Conservation (phyloP, 92 coral and sea anemone genomes). For the Palythoa caribaeorum region DNA sequence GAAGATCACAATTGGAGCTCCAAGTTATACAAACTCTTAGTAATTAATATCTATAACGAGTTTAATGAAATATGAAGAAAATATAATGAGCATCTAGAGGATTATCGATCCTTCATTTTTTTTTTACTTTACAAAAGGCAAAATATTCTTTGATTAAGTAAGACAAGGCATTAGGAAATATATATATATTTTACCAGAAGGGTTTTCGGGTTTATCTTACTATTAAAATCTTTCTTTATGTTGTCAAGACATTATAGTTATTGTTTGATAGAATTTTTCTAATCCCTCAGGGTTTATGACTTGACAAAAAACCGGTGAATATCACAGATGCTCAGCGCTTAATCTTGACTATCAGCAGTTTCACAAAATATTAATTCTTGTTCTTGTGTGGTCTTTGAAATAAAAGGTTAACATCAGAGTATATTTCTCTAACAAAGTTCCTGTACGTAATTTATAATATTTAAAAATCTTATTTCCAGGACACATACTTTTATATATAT, state of each 20-base stretch:
- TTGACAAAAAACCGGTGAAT: neutral
- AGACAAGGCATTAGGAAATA: too few species aligned
- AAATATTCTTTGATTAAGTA: neutral
- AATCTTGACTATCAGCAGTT: neutral
- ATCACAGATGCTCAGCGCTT: neutral
- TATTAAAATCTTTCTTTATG: neutral
- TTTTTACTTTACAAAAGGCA: neutral
- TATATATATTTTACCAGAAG: neutral
- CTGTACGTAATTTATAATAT: neutral
- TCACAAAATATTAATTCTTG: neutral
- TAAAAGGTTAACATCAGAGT: neutral
- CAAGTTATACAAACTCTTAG: too few species aligned
- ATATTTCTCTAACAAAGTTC: neutral
- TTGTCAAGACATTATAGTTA: conserved; percentile 1
- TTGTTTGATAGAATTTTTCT: neutral
- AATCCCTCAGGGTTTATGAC: neutral
- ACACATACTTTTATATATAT: too few species aligned
- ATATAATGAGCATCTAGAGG: too few species aligned
- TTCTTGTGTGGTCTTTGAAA: neutral
- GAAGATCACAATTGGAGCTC: too few species aligned
- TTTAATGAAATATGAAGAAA: too few species aligned
- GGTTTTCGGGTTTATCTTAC: neutral
- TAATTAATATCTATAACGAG: too few species aligned
- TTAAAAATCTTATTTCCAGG: neutral
- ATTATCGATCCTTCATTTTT: too few species aligned